Evolutionary conservation across 1,140 invertebrate genomes (phyloP), one percentile per base, ranked within the genome.

Genomic region (Chelonus insularis): DNA sequence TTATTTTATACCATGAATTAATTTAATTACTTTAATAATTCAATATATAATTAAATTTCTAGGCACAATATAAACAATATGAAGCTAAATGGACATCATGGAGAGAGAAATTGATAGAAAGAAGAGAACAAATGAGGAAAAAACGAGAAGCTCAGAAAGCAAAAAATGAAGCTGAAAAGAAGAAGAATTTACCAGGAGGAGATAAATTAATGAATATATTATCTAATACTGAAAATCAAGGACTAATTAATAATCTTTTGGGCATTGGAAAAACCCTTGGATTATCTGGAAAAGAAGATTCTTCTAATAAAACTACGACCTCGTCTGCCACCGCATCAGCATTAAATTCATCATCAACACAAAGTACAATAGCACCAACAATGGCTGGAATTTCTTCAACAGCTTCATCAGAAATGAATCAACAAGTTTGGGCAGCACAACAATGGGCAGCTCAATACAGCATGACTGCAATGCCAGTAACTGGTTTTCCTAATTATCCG

Each of bases 71-170:
- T 71, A 84, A 85, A 61, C 88, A 91, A 63, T 93, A 93, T 77
- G 91, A 93, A 80, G 86, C 88, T 29, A 92, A 91, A 70, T 93
- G 92, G 86, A 89, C 91, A 68, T 85, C 88, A 34, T 92, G 91
- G 82, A 84, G 91, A 11, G 86, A 87, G 51, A 88, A 91, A 69
- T 79, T 93, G 12, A 76, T 92, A 34, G 89, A 92, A 62, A 81
- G 90, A 16, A 81, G 91, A n/a, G 88, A 91, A 71, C 87, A 90
- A 70, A 91, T 94, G 89, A 86, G 88, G 21, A 85, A 84, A 62
- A 90, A 91, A 68, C 82, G 85, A 45, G 82, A 85, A 37, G 75
- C 79, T 69, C 76, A 80, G 8, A 79, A 74, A 51, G 58, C 68
- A 0, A 74, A 73, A 45, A 67, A 69, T 34, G 72, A 72, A 45